Conservation (phyloP, 1,140 invertebrate genomes). For the Heliconius congener region DNA sequence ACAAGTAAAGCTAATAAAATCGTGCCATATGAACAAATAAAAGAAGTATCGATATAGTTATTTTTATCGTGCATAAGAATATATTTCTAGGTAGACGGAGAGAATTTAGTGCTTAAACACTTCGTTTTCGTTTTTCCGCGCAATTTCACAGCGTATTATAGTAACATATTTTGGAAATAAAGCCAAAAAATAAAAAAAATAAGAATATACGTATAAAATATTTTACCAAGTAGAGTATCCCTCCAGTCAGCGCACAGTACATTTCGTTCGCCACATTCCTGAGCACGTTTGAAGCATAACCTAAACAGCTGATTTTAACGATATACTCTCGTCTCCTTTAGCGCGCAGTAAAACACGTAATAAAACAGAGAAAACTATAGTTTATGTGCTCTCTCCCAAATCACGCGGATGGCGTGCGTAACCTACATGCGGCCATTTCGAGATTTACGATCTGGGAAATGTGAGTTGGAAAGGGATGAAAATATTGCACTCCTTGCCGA, state of each 20-base stretch:
- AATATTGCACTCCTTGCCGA: conserved; percentile 74
- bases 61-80: too few relatives aligned
- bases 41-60: too few relatives aligned
- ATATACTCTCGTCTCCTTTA: conserved; percentile 78
- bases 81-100: too few relatives aligned
- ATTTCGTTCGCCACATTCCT: conserved; percentile 79
- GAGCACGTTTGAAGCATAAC: conserved; percentile 79
- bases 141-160: too few relatives aligned
- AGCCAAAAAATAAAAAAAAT: not conserved
- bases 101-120: too few relatives aligned
- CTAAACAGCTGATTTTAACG: conserved; percentile 79
- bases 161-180: too few relatives aligned
- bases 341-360: conserved; percentile 73
- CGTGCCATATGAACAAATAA: too few relatives aligned
- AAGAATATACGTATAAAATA: not conserved
- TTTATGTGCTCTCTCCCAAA: conserved; percentile 74
- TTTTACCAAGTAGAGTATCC: conserved; percentile 62
- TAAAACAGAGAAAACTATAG: conserved; percentile 81
- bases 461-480: conserved; percentile 79
- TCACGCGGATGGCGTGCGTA: conserved; percentile 77
- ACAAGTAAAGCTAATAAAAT: too few relatives aligned
- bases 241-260: conserved; percentile 55
- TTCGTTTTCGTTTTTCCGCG: too few relatives aligned
- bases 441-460: conserved; percentile 83
- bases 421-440: conserved; percentile 82